Evolutionary conservation across 2,888 invertebrate species (phyloP).

Genomic region (Troilus luridus): DNA sequence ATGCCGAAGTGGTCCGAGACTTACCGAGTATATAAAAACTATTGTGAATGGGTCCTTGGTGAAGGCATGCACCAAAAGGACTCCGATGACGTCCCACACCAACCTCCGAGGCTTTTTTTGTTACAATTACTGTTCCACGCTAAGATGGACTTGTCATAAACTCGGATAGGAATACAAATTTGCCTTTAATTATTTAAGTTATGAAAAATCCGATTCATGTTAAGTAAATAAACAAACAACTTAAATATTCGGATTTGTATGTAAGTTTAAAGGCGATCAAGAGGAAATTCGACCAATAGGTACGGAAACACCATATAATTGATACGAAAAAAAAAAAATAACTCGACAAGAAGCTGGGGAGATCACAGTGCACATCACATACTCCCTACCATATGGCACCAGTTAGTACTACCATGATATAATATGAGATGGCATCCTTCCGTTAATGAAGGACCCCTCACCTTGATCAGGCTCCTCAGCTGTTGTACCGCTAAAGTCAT

Average conservation of each 20-base stretch:
- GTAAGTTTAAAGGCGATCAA: not conserved
- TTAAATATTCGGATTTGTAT: not conserved
- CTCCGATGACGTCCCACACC: not conserved
- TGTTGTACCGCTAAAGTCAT: conserved; percentile 36
- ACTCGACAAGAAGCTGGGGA: not conserved
- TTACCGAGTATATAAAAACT: conserved; percentile 9
- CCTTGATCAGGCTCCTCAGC: conserved; percentile 27
- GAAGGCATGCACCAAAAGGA: conserved; percentile 23
- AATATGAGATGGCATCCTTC: not conserved
- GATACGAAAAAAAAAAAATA: not conserved
- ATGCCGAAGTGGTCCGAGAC: not conserved
- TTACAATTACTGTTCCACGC: not conserved
- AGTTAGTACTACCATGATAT: not conserved
- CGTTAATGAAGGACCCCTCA: not conserved
- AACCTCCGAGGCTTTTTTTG: not conserved
- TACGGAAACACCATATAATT: not conserved
- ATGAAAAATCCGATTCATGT: not conserved
- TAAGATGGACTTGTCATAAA: not conserved
- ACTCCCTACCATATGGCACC: not conserved
- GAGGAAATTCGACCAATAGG: not conserved
- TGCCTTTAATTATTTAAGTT: not conserved
- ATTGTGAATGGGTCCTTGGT: conserved; percentile 33
- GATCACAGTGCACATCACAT: not conserved
- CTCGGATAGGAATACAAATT: not conserved
- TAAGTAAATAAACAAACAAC: not conserved